These are phyloP conservation scores for Arenicola marina DNA, from an alignment of 2,888 invertebrate genomes.

Conservation along the genomic window DNA sequence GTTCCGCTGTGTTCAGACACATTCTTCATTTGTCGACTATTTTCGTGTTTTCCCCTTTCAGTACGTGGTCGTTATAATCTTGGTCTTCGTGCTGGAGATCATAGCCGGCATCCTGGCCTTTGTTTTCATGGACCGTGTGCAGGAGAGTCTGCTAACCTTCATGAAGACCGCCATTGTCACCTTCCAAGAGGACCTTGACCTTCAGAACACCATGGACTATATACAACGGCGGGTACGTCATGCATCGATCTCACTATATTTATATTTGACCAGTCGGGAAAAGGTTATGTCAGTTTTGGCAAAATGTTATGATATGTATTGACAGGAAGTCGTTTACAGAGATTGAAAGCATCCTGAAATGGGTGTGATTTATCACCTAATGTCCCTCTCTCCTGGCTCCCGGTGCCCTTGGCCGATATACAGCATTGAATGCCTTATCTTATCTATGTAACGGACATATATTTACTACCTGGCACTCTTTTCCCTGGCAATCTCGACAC, in stretches of 20 bases:
- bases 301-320: not conserved
- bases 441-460: too few relatives aligned
- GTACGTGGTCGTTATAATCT: constrained; percentile 23
- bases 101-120: constrained; percentile 36
- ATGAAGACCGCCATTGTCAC: constrained; percentile 27
- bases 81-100: constrained; percentile 37
- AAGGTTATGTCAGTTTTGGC: not conserved
- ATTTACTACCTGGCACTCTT: too few relatives aligned
- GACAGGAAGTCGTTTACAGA: not conserved
- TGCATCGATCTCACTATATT: not conserved
- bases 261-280: not conserved
- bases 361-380: too few relatives aligned
- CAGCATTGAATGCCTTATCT: too few relatives aligned
- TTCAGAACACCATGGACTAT: constrained; percentile 26
- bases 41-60: too few relatives aligned
- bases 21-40: too few relatives aligned
- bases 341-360: not conserved
- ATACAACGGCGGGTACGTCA: constrained; percentile 30
- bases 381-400: too few relatives aligned
- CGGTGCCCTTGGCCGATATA: too few relatives aligned
- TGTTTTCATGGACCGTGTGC: constrained; percentile 36
- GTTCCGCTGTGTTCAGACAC: too few relatives aligned
- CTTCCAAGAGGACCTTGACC: constrained; percentile 24
- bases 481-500: too few relatives aligned
- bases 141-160: constrained; percentile 27